Base-by-base conservation (phyloP, 2,888 invertebrate species). In the Zootermopsis nevadensis region DNA sequence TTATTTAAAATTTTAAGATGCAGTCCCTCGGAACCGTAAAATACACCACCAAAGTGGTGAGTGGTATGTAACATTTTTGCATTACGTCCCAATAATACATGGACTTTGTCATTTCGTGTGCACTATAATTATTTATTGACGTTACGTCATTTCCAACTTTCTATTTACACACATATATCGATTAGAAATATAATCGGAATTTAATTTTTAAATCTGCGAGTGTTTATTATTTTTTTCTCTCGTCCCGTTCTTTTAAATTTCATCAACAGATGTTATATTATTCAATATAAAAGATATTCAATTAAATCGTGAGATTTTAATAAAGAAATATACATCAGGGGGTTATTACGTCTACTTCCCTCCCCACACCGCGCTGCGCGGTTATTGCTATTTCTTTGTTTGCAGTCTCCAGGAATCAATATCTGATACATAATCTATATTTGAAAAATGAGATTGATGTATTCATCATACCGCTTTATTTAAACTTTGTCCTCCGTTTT, bases 261-360 rank as follows among this genome's bases (percentile, higher is more conserved):
- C 79, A 79, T 35, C 60, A 55, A 79, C 79, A 79, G 79, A 79
- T 79, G 79, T 79, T 38, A 66, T 60, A 66, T 27, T 79, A 66
- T 79, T 79, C 79, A 35, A 66, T 79, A 79, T 79, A 66, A 79
- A 79, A 66, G 33, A 60, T 60, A 79, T 66, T 66, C 79, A 79
- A 79, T 79, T 79, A 79, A 79, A 79, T 60, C 60, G 33, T 66
- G 79, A 55, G 66, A 60, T 33, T 79, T 79, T 79, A 79, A 79
- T 79, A 79, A 79, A 79, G 79, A 79, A 79, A 33, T 31, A 38
- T 66, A n/a, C 79, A 60, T n/a, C 60, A 53, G 66, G 79, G 31
- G 66, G 79, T 79, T 79, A 79, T 79, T 79, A 33, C 79, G 15
- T 66, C 33, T 74, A 69, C 33, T 31, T 60, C 79, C 79, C 27